Conservation (phyloP, 2,113 vertebrate species). For the Suricata suricatta region DNA sequence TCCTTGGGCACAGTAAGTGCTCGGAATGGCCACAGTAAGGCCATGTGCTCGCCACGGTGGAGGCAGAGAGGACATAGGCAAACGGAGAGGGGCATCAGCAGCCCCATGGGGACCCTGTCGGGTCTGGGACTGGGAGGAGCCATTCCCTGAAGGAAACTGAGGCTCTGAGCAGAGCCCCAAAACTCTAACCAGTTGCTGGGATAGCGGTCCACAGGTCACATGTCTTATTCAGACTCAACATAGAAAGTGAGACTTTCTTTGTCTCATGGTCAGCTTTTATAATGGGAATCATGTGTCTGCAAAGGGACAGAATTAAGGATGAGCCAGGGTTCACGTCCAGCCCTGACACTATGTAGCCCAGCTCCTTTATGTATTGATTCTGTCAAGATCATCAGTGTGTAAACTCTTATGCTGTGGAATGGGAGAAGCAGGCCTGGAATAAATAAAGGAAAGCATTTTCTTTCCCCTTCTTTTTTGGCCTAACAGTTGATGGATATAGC, state of each 20-base stretch:
- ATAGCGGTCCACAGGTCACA: neutral
- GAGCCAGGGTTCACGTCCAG: neutral
- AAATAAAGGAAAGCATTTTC: neutral
- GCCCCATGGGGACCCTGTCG: neutral
- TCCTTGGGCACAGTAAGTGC: neutral
- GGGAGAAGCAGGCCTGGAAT: neutral
- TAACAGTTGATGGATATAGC: constrained; percentile 57
- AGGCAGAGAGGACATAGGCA: neutral
- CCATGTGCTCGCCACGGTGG: neutral
- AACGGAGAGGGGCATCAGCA: neutral
- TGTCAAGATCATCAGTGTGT: neutral
- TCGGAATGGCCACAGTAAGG: neutral
- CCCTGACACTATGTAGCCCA: neutral
- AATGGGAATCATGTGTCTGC: neutral
- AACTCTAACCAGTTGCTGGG: neutral
- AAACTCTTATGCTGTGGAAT: neutral
- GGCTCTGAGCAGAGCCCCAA: neutral
- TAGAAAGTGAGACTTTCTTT: neutral
- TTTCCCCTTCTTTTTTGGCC: neutral
- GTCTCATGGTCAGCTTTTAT: neutral
- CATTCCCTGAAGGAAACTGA: neutral
- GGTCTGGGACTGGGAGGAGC: neutral
- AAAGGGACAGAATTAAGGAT: neutral
- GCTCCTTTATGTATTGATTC: neutral
- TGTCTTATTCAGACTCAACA: neutral